These are phyloP conservation scores for Trypoxylon attenuatum DNA, from an alignment of 2,888 invertebrate genomes.

Conservation along the genomic window DNA sequence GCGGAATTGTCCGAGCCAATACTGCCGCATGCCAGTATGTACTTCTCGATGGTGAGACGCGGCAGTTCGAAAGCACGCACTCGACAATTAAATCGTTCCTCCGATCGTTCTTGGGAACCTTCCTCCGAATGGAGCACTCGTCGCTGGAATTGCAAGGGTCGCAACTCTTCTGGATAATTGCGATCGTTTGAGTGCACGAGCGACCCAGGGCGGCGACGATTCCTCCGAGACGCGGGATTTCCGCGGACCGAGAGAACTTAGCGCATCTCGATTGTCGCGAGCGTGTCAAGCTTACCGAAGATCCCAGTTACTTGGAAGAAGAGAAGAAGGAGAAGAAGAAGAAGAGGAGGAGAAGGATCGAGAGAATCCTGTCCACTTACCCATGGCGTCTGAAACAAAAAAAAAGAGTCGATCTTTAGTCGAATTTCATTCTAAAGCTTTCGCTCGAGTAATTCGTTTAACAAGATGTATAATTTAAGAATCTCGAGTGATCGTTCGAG, in stretches of 20 bases:
- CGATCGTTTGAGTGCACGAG: slow-evolving; percentile 51
- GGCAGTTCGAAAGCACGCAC: slow-evolving; percentile 11
- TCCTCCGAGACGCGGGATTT: slow-evolving; percentile 31
- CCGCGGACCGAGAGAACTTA: slow-evolving; percentile 30
- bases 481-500: neutral
- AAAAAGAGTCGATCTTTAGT: slow-evolving; percentile 38
- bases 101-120: no score
- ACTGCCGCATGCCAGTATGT: no score
- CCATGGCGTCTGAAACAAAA: slow-evolving; percentile 88
- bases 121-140: no score
- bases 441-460: neutral
- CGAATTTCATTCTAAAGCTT: neutral
- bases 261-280: slow-evolving; percentile 11
- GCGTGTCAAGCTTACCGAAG: slow-evolving; percentile 41
- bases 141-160: slow-evolving; percentile 36
- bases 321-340: neutral
- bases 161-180: slow-evolving; percentile 54
- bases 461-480: neutral
- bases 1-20: slow-evolving; percentile 6
- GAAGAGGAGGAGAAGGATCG: slow-evolving; percentile 8
- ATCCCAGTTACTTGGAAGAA: slow-evolving; percentile 6
- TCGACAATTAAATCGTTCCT: slow-evolving; percentile 37
- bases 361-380: slow-evolving; percentile 77
- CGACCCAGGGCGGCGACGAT: no score
- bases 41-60: no score